Base-by-base conservation (phyloP, 2,113 vertebrate species). In the Empidonax alnorum region DNA sequence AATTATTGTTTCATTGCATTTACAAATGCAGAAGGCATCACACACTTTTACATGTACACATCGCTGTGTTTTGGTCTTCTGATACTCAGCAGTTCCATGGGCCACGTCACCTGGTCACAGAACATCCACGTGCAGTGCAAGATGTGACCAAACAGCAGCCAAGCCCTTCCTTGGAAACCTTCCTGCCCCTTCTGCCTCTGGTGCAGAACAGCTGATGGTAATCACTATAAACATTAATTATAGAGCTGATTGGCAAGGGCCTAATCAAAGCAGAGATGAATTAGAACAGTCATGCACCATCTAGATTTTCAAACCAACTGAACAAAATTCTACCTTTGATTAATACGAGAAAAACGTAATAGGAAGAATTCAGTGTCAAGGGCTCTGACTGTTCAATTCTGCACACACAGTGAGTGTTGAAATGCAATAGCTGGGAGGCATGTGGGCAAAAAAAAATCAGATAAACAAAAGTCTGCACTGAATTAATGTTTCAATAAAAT, bases 401-500 rank as follows among this genome's bases (percentile, higher is more conserved):
- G 2, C 75, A 35, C 30, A 24, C 42, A n/a, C 11, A 31, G 6
- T 16, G 46, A 58, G 39, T 33, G 52, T 91, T 91, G 65, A 75
- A 75, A 72, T 55, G 49, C 4, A 12, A 46, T 74, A 14, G 78
- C 39, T 93, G 81, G 39, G 63, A 67, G 46, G 25, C 28, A 23
- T 39, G 56, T 2, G 13, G 27, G 33, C 25, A 28, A 52, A 20
- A 39, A 52, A 55, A 53, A 55, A 65, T 69, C 17, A 69, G 81
- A 65, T 81, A 87, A 93, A 76, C 71, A 81, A 24, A 93, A 72
- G 41, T 52, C 71, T 87, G 83, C 77, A 18, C 42, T 76, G 72
- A 86, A 84, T 88, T 79, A 73, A 89, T 73, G 42, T 55, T 67
- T 80, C 83, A 53, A 61, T 67, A 79, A 86, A 95, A 91, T 90